phyloP scores from a whole-genome alignment of 2,888 invertebrate genomes.

The Nephrotoma guestfalica region DNA sequence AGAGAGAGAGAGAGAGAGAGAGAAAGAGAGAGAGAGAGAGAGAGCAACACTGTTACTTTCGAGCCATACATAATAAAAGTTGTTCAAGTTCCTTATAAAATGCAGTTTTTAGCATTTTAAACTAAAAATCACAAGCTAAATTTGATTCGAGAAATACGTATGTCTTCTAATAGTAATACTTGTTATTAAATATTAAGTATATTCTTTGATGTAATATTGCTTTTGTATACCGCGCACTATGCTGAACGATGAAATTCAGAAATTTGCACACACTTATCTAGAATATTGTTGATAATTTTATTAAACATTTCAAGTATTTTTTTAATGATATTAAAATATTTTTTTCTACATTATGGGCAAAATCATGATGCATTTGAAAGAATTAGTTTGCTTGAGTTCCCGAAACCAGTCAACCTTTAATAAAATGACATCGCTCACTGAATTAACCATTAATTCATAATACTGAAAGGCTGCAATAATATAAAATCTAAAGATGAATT shows the following conservation, averaged over 20 bases:
- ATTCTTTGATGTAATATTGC: background rate
- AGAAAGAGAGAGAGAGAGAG: no score
- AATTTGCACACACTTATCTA: background rate
- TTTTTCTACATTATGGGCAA: background rate
- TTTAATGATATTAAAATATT: background rate
- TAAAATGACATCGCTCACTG: background rate
- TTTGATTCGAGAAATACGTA: no score
- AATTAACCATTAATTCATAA: background rate
- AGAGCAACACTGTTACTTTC: no score
- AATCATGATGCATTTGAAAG: background rate
- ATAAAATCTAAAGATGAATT: background rate
- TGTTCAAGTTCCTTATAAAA: no score
- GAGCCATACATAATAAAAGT: no score
- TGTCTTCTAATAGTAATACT: no score
- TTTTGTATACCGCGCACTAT: background rate
- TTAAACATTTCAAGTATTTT: background rate
- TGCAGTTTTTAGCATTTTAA: no score
- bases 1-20: no score
- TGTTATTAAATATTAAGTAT: background rate
- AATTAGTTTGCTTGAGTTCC: background rate
- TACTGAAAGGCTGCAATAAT: background rate
- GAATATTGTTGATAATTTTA: background rate
- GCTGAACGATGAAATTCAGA: background rate
- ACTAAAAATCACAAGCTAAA: no score
- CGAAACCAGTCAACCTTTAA: background rate